phyloP scores from a whole-genome alignment of 2,797 vertebrate species.

The Alcedo quadribrachys region DNA sequence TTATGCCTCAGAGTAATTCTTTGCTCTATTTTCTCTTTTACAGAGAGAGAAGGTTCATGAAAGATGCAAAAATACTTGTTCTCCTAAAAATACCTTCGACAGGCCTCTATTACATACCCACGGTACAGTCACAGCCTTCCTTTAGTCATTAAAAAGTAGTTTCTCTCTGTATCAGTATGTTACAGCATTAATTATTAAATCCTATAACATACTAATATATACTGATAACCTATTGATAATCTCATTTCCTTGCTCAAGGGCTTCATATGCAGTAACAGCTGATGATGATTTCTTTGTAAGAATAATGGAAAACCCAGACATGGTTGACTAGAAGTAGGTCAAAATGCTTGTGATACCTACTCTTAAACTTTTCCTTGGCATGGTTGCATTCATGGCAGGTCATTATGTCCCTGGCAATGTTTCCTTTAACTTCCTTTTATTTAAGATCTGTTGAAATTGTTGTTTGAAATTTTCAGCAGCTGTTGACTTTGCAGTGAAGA shows the following conservation, averaged over 20 bases:
- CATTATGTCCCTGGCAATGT: neutral
- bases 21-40: slow-evolving; percentile 48
- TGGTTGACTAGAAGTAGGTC: neutral
- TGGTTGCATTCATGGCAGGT: neutral
- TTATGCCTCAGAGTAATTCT: slow-evolving; percentile 32
- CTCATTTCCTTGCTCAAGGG: neutral
- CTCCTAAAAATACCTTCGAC: slow-evolving; percentile 89
- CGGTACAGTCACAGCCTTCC: slow-evolving; percentile 78
- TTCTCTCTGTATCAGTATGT: neutral
- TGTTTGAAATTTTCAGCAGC: neutral
- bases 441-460: neutral
- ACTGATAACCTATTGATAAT: neutral
- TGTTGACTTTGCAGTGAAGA: neutral
- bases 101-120: slow-evolving; percentile 85
- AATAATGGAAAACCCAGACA: neutral
- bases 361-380: neutral
- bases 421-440: neutral
- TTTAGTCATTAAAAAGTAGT: neutral
- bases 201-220: neutral
- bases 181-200: neutral
- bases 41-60: slow-evolving; percentile 94
- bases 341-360: neutral
- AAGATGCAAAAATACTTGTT: slow-evolving; percentile 90
- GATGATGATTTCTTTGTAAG: neutral
- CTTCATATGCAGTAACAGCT: neutral